phyloP scores from a whole-genome alignment of 2,797 vertebrate genomes.

The Tadarida brasiliensis region DNA sequence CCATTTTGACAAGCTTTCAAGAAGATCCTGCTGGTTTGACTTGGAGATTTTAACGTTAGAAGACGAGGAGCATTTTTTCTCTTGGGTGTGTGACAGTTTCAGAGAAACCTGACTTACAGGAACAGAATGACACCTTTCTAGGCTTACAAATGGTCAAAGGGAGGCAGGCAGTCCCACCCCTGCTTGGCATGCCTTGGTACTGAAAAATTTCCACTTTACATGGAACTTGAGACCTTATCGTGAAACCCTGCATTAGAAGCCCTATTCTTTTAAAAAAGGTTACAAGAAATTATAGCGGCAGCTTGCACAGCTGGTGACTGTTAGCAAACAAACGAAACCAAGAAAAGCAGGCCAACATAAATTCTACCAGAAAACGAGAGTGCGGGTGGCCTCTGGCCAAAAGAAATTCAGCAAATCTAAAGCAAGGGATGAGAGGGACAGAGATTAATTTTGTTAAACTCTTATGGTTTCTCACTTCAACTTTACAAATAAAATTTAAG shows the following conservation, averaged over 20 bases:
- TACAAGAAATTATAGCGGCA: constrained; percentile 55
- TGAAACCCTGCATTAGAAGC: constrained; percentile 12
- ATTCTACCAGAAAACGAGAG: constrained; percentile 47
- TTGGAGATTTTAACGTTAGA: not conserved
- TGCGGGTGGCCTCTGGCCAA: not conserved
- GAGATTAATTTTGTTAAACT: not conserved
- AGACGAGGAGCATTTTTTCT: not conserved
- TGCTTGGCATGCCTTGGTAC: not conserved
- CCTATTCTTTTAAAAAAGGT: not conserved
- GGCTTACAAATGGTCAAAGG: not conserved
- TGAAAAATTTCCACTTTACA: not conserved
- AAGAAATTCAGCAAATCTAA: not conserved
- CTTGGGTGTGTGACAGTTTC: not conserved
- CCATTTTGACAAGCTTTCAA: not conserved
- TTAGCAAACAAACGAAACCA: constrained; percentile 55
- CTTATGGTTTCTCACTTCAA: not conserved
- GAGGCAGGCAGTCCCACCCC: not conserved
- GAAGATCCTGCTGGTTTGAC: not conserved
- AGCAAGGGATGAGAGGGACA: not conserved
- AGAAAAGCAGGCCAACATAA: constrained; percentile 36
- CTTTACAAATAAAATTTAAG: constrained; percentile 29
- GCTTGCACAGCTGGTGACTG: not conserved
- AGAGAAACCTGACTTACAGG: not conserved
- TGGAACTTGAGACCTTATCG: constrained; percentile 1
- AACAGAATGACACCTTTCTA: not conserved